Percentiles rank a stretch among this genome's conserved stretches.
Evolutionary conservation across 2,797 vertebrate species (phyloP).

Genomic region (Falco novaeseelandiae): DNA sequence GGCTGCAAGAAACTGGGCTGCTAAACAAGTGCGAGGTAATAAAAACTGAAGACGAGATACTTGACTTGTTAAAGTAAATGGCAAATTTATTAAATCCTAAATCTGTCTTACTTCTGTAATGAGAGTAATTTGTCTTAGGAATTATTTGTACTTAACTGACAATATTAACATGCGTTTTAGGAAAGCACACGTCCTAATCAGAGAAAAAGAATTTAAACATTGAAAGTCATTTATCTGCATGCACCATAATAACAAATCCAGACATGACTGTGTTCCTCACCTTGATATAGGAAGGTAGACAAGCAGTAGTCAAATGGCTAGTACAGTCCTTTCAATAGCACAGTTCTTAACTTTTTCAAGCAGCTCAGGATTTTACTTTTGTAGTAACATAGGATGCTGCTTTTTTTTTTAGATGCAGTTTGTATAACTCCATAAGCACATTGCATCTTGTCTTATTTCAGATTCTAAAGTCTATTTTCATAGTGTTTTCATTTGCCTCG

Average conservation of each 20-base stretch:
- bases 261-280: neutral
- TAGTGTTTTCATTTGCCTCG: neutral
- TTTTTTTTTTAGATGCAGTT: neutral
- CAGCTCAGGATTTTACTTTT: neutral
- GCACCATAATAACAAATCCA: neutral
- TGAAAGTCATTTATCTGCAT: neutral
- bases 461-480: neutral
- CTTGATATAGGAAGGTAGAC: neutral
- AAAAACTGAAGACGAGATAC: neutral
- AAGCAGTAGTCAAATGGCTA: neutral
- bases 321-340: neutral
- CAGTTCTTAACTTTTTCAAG: neutral
- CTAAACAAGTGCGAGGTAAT: slow-evolving; percentile 84
- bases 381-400: neutral
- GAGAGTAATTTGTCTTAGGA: neutral
- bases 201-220: neutral
- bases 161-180: neutral
- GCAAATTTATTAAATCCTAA: neutral
- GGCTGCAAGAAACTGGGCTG: slow-evolving; percentile 82
- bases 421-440: neutral
- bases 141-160: neutral
- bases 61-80: neutral
- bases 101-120: neutral
- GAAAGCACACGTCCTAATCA: neutral
- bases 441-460: neutral